A percentile compares a stretch with the other conserved stretches of the same genome.
phyloP scores from a whole-genome alignment of 2,113 vertebrate species.

The Aldabrachelys gigantea region DNA sequence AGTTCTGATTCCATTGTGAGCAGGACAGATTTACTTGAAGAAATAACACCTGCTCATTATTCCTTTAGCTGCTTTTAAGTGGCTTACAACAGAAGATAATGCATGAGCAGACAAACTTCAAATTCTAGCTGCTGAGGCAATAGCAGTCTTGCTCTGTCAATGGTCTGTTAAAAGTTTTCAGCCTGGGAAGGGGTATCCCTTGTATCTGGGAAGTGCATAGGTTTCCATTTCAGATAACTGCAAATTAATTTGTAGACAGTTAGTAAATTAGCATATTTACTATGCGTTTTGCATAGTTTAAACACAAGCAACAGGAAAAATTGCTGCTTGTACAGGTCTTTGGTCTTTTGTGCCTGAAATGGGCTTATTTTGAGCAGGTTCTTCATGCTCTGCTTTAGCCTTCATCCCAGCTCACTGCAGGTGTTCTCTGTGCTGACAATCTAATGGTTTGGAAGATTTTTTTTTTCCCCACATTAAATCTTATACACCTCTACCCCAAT shows the following conservation, averaged over 20 bases:
- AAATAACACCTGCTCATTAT: not conserved
- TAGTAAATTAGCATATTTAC: not conserved
- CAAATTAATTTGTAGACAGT: not conserved
- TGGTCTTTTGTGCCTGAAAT: not conserved
- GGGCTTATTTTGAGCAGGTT: not conserved
- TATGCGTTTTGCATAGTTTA: not conserved
- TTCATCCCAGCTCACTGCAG: not conserved
- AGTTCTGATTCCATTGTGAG: not conserved
- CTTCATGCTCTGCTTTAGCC: not conserved
- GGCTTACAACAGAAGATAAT: not conserved
- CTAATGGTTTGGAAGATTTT: not conserved
- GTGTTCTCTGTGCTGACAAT: not conserved
- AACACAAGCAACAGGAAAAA: not conserved
- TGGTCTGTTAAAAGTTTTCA: not conserved
- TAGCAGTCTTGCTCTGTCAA: not conserved
- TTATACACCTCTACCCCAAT: not conserved
- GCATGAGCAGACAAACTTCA: not conserved
- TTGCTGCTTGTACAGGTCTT: not conserved
- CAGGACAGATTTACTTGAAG: not conserved
- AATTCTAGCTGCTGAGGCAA: not conserved
- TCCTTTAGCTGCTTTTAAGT: not conserved
- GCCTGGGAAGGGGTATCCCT: fast-evolving
- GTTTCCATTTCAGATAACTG: not conserved
- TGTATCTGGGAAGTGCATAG: not conserved
- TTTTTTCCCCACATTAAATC: not conserved